Evolutionary conservation across 1,140 invertebrate species (phyloP).

Genomic region (Copidosoma floridanum): DNA sequence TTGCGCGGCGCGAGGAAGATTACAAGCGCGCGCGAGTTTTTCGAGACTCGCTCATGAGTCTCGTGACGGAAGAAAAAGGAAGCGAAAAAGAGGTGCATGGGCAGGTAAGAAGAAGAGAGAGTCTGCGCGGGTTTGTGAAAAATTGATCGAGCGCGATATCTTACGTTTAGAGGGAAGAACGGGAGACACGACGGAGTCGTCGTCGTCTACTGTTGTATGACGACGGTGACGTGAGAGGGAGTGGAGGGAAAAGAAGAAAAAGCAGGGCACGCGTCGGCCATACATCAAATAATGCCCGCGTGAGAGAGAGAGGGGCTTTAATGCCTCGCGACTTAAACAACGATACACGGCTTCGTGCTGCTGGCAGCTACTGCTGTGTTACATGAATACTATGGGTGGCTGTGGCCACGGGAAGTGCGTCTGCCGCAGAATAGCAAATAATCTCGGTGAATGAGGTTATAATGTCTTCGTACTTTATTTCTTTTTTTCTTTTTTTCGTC

Average conservation of each 20-base stretch:
- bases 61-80: neutral
- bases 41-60: neutral
- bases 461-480: neutral
- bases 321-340: slow-evolving; percentile 57
- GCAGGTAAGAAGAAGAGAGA: slow-evolving; percentile 15
- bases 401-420: no score
- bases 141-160: slow-evolving; percentile 57
- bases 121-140: slow-evolving; percentile 48
- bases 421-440: slow-evolving; percentile 54
- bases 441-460: slow-evolving; percentile 37
- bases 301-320: slow-evolving; percentile 52
- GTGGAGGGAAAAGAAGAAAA: slow-evolving; percentile 34
- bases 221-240: no score
- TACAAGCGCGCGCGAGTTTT: slow-evolving; percentile 15
- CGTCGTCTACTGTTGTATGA: slow-evolving; percentile 23
- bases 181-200: no score
- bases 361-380: no score
- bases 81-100: neutral
- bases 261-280: slow-evolving; percentile 53
- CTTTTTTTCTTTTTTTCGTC: slow-evolving; percentile 34
- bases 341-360: slow-evolving; percentile 48
- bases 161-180: slow-evolving; percentile 57
- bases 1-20: slow-evolving; percentile 22
- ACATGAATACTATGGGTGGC: no score
- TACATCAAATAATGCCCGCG: slow-evolving; percentile 50